These are phyloP conservation scores for Hipparchia sbordonii DNA, from an alignment of 2,888 invertebrate species.

Conservation along the genomic window DNA sequence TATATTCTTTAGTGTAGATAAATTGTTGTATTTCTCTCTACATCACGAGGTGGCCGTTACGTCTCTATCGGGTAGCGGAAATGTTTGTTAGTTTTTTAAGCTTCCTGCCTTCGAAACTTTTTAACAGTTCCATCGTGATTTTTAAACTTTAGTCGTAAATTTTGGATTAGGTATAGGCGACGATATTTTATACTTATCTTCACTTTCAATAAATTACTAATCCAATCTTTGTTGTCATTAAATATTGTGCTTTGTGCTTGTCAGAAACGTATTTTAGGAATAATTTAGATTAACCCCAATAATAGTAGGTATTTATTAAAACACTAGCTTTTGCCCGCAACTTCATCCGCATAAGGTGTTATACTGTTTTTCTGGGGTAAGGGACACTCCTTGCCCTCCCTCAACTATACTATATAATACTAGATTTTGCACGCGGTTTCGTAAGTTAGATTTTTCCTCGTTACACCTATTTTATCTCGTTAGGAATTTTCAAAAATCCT, in stretches of 20 bases:
- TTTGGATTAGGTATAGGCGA: conserved; percentile 59
- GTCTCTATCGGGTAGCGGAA: conserved; percentile 57
- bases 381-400: no score
- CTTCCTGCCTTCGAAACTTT: conserved; percentile 68
- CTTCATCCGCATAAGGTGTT: no score
- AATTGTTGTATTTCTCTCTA: conserved; percentile 56
- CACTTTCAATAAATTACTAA: conserved; percentile 19
- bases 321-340: no score
- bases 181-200: conserved; percentile 38
- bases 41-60: conserved; percentile 25
- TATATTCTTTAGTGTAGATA: conserved; percentile 68
- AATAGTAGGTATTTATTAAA: no score
- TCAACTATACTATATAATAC: no score
- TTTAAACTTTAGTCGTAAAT: conserved; percentile 54
- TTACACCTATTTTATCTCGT: no score
- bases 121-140: conserved; percentile 66
- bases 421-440: no score
- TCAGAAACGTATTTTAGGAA: conserved; percentile 13
- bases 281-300: neutral
- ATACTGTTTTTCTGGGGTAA: no score
- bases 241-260: conserved; percentile 9
- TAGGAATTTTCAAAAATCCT: no score
- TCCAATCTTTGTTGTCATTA: conserved; percentile 21
- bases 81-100: conserved; percentile 67
- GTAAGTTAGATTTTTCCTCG: no score